Conservation (phyloP, 2,113 vertebrate species). For the Plotosus lineatus region DNA sequence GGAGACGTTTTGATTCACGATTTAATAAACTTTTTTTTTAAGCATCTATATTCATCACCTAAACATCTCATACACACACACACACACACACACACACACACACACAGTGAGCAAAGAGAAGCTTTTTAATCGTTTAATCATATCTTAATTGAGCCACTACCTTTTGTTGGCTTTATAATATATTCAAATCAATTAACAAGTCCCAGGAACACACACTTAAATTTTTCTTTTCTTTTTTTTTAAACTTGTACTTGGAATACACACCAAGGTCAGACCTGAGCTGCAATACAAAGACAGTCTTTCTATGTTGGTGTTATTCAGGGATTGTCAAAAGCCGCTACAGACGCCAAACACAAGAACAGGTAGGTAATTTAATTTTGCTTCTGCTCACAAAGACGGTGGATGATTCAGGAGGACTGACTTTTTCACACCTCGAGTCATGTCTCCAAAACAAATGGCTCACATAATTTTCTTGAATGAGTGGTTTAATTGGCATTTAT, state of each 20-base stretch:
- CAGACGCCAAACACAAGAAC: slow-evolving; percentile 45
- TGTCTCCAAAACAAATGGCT: slow-evolving; percentile 15
- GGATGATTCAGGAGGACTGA: slow-evolving; percentile 15
- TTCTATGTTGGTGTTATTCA: not conserved
- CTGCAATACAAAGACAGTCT: slow-evolving; percentile 29
- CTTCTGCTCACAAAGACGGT: slow-evolving; percentile 37
- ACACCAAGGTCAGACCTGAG: slow-evolving; percentile 29
- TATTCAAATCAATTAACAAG: slow-evolving; percentile 35
- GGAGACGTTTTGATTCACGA: not conserved
- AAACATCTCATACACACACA: not conserved
- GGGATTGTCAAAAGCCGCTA: slow-evolving; percentile 39
- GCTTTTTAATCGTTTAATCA: slow-evolving; percentile 23
- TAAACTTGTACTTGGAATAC: slow-evolving; percentile 49
- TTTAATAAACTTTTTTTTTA: not conserved
- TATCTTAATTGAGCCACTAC: slow-evolving; percentile 34
- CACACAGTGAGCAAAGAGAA: not conserved
- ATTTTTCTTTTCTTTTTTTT: slow-evolving; percentile 50
- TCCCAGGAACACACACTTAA: slow-evolving; percentile 25
- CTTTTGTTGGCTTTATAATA: not conserved
- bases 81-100: no score
- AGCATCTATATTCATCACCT: not conserved
- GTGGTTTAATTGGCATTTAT: slow-evolving; percentile 9
- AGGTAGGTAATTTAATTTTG: slow-evolving; percentile 51
- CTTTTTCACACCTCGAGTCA: slow-evolving; percentile 10
- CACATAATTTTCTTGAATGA: not conserved